Evolutionary conservation across 2,888 invertebrate species (phyloP), one percentile per base, ranked within the genome.

Genomic region (Hirtodrosophila cameraria): DNA sequence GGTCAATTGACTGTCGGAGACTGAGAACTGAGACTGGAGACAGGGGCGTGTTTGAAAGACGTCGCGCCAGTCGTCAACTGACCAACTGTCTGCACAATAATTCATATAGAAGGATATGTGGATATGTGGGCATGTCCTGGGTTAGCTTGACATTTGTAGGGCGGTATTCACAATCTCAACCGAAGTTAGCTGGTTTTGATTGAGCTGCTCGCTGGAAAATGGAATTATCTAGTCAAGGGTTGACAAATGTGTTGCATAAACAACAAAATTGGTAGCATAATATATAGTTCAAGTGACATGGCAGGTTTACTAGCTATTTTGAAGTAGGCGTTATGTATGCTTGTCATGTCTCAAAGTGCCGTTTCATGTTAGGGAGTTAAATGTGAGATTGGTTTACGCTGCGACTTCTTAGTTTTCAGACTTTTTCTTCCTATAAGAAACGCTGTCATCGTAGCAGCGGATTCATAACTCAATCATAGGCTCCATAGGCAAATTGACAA

Each of bases 11-110:
- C 30, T 20, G 16, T 25, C 50, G 42, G 30, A 16, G 30, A 53
- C 73, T 78, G 88, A 86, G 89, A 88, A 88, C 89, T 88, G 88
- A 79, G 88, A n/a, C 73, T 78, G 88, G 87, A 88, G 88, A 88
- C 89, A 88, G 88, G 80, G 88, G 89, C 88, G 88, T 88, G 78
- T 74, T 78, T 60, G 67, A 3, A 73, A 80, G 74, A 78, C 87
- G 88, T 83, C 88, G 79, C 83, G 88, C 70, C 89, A 85, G 86
- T 75, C 67, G 59, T 61, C 80, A 71, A 65, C 73, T 80, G 85
- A 55, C 82, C 85, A 64, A 59, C 67, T 71, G 71, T 61, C 62
- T 68, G 45, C 30, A 39, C 60, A 61, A 49, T 65, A 63, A n/a
- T n/a, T n/a, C n/a, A 49, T 49, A 38, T n/a, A n/a, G 31, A 18